These are phyloP conservation scores for Zoanthus sansibaricus DNA, from an alignment of 92 coral and sea anemone genomes.

Conservation along the genomic window DNA sequence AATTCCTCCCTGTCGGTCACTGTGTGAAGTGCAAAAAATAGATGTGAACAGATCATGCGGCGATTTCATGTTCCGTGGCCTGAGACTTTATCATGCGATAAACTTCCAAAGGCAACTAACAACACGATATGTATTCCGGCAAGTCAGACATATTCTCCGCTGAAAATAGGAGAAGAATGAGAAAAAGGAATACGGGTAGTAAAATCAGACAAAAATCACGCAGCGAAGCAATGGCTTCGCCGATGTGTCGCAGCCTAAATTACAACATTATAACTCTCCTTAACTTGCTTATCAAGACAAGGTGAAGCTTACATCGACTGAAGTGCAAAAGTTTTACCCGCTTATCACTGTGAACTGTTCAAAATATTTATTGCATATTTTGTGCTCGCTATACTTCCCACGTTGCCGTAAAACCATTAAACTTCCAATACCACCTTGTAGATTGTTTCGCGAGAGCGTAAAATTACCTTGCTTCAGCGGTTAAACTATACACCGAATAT, in stretches of 20 bases:
- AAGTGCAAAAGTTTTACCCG: not conserved
- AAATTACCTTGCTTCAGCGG: conserved; percentile 7
- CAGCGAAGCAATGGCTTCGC: conserved; percentile 14
- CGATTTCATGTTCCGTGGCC: conserved; percentile 53
- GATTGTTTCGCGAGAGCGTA: conserved; percentile 15
- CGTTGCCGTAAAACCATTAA: not conserved
- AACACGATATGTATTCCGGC: not conserved
- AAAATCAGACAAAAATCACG: not conserved
- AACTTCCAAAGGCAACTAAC: conserved; percentile 20
- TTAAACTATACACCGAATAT: not conserved
- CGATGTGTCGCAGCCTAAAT: not conserved
- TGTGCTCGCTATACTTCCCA: conserved; percentile 21
- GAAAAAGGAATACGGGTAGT: not conserved
- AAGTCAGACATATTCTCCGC: not conserved
- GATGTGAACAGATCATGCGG: conserved; percentile 36
- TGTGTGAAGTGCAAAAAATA: conserved; percentile 59
- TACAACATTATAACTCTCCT: conserved; percentile 14
- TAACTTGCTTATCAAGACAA: conserved; percentile 12
- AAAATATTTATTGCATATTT: not conserved
- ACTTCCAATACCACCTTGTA: conserved; percentile 22
- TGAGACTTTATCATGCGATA: conserved; percentile 38
- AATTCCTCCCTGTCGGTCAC: conserved; percentile 54
- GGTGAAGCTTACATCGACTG: not conserved
- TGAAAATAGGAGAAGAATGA: not conserved
- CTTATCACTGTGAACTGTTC: conserved; percentile 35